phyloP scores from a whole-genome alignment of 1,140 invertebrate species.

The Drosophila lini region DNA sequence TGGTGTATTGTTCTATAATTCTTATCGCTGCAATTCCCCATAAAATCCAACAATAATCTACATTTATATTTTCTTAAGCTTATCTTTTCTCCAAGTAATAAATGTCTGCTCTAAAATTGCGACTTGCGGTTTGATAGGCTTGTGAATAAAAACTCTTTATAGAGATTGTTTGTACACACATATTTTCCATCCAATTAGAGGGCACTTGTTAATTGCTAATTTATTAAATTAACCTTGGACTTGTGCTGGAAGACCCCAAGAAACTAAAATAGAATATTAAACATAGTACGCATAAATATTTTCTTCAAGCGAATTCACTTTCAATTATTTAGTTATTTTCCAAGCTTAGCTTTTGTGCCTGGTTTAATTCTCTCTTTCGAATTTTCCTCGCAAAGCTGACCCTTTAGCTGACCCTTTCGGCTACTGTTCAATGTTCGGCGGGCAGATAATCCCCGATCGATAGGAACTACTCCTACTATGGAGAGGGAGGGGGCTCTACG shows the following conservation, averaged over 20 bases:
- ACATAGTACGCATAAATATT: background rate
- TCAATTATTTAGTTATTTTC: slow-evolving; percentile 2
- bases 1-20: background rate
- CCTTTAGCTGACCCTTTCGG: slow-evolving; percentile 29
- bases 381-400: slow-evolving; percentile 5
- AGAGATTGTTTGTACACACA: background rate
- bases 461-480: slow-evolving; percentile 20
- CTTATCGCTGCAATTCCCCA: background rate
- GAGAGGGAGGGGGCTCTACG: background rate
- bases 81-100: slow-evolving; percentile 2
- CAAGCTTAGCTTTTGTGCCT: slow-evolving; percentile 5
- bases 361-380: background rate
- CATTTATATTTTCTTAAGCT: background rate
- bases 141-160: background rate
- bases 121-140: background rate
- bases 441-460: slow-evolving; percentile 42
- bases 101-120: background rate
- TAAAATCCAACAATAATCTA: background rate
- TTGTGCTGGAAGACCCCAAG: background rate
- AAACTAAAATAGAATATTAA: background rate
- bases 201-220: background rate
- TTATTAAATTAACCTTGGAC: slow-evolving; percentile 12
- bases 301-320: background rate
- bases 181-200: background rate
- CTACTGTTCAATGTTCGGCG: slow-evolving; percentile 38